A percentile compares a stretch with the other conserved stretches of the same genome.
Evolutionary conservation across 2,113 vertebrate genomes (phyloP).

Genomic region (Romanogobio albipinnatus): DNA sequence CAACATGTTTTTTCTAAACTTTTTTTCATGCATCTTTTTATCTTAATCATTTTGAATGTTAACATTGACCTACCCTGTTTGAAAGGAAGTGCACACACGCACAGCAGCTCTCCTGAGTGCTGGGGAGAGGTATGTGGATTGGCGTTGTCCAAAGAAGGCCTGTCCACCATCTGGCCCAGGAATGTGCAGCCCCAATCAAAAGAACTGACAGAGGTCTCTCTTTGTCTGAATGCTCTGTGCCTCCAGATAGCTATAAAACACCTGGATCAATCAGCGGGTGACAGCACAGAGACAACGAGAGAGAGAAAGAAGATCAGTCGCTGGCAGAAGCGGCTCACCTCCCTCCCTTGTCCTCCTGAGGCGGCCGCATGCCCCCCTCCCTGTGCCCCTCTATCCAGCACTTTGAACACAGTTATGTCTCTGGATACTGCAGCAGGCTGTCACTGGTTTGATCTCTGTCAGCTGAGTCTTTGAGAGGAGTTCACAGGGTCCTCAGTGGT

Average conservation of each 20-base stretch:
- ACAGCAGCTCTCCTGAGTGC: conserved; percentile 43
- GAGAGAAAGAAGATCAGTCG: conserved; percentile 81
- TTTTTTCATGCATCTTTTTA: background rate
- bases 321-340: conserved; percentile 63
- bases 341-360: conserved; percentile 54
- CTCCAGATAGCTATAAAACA: conserved; percentile 88
- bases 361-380: conserved; percentile 49
- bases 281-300: conserved; percentile 75
- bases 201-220: conserved; percentile 82
- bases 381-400: conserved; percentile 68
- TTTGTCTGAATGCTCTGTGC: conserved; percentile 82
- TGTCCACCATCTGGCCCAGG: conserved; percentile 87
- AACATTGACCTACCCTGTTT: conserved; percentile 2
- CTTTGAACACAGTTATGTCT: conserved; percentile 90
- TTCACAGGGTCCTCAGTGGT: conserved; percentile 64
- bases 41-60: background rate
- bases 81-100: background rate
- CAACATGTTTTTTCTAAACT: background rate
- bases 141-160: conserved; percentile 74
- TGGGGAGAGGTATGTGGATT: conserved; percentile 70
- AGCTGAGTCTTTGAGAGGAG: conserved; percentile 83
- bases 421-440: conserved; percentile 82
- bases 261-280: conserved; percentile 92
- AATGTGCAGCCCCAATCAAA: conserved; percentile 85
- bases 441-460: conserved; percentile 91